These are phyloP conservation scores for Pagrus major DNA, from an alignment of 2,113 vertebrate species.

Conservation along the genomic window DNA sequence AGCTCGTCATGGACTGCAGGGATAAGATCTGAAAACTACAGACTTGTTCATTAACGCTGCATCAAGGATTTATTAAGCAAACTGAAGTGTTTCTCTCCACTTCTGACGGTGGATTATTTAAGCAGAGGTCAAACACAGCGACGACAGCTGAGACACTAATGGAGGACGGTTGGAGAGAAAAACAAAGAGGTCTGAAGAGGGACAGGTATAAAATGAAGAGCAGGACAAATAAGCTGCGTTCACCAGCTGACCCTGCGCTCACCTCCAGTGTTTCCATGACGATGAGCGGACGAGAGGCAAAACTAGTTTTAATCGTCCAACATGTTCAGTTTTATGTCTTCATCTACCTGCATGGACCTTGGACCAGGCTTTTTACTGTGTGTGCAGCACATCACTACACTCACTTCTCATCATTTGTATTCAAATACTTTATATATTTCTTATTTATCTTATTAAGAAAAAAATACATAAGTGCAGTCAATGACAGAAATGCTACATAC, in stretches of 20 bases:
- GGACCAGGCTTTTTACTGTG: too few species aligned
- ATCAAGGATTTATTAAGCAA: background rate
- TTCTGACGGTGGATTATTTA: background rate
- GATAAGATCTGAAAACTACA: background rate
- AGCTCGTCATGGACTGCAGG: too few species aligned
- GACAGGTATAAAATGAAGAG: background rate
- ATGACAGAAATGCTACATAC: too few species aligned
- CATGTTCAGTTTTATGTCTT: too few species aligned
- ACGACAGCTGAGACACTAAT: background rate
- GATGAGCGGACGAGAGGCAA: too few species aligned
- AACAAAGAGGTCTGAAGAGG: constrained; percentile 18
- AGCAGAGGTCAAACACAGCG: background rate
- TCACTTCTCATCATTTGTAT: too few species aligned
- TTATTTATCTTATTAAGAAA: too few species aligned
- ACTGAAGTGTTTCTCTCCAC: background rate
- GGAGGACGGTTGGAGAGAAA: constrained; percentile 14
- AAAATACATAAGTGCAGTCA: too few species aligned
- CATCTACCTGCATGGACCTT: too few species aligned
- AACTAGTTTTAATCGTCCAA: too few species aligned
- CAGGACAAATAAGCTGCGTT: constrained; percentile 15
- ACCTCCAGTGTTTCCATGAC: background rate
- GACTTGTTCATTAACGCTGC: background rate
- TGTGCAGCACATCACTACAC: too few species aligned
- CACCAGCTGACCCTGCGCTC: background rate
- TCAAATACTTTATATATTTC: too few species aligned